These are phyloP conservation scores for Mastacembelus armatus DNA, from an alignment of 2,797 vertebrate species.

Conservation along the genomic window DNA sequence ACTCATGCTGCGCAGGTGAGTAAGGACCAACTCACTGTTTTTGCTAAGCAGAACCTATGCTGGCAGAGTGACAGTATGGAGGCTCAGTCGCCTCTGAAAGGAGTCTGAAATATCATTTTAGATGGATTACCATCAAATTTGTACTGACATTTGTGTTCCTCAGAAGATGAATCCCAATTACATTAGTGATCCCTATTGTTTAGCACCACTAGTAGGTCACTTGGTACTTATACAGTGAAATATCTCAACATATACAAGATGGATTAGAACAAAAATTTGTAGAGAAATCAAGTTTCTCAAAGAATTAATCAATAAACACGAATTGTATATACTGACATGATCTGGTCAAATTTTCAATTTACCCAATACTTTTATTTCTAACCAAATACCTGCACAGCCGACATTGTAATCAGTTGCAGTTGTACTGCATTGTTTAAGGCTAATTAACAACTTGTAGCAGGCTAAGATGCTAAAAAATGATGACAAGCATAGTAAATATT, in stretches of 20 bases:
- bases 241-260: no score
- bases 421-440: not conserved
- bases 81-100: no score
- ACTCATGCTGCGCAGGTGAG: constrained; percentile 96
- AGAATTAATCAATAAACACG: no score
- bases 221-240: not conserved
- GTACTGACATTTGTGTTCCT: not conserved
- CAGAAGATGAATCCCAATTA: not conserved
- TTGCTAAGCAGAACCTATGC: not conserved
- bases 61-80: not conserved
- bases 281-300: not conserved
- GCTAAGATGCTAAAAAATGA: not conserved
- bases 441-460: not conserved
- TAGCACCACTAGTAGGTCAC: not conserved
- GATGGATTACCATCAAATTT: not conserved
- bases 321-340: no score
- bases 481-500: not conserved
- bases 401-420: not conserved
- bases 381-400: not conserved
- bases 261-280: not conserved
- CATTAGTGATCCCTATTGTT: not conserved
- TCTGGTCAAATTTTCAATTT: no score
- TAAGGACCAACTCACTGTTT: not conserved
- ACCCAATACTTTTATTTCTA: not conserved
- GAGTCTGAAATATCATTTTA: not conserved